Conservation (phyloP, 2,797 vertebrate species). For the Liasis olivaceus region DNA sequence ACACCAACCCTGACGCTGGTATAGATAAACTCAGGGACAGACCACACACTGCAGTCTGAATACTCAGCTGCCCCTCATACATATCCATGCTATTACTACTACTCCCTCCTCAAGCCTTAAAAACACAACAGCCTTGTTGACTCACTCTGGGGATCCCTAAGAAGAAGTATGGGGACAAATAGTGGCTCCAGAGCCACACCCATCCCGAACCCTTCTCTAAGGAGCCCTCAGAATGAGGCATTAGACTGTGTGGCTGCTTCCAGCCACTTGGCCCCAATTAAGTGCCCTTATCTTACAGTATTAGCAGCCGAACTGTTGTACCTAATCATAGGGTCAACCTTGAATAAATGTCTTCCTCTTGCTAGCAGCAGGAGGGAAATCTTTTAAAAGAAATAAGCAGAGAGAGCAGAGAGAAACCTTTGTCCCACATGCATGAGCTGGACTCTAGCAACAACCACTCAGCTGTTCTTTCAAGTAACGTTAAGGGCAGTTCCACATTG, state of each 20-base stretch:
- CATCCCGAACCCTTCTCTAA: neutral
- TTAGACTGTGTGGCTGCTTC: neutral
- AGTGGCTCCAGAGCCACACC: neutral
- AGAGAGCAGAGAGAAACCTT: neutral
- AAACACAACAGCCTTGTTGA: too few species aligned
- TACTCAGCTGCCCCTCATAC: too few species aligned
- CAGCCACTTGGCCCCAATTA: neutral
- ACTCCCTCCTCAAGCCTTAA: too few species aligned
- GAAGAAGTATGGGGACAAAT: neutral
- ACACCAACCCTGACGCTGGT: too few species aligned
- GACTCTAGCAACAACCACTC: neutral
- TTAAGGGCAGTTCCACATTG: neutral
- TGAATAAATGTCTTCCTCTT: neutral
- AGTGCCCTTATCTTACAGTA: too few species aligned
- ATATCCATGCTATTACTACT: too few species aligned
- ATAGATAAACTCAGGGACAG: too few species aligned
- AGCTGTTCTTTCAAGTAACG: neutral
- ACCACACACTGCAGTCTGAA: too few species aligned
- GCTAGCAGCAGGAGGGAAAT: neutral
- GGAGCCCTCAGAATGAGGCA: neutral
- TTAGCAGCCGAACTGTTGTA: neutral
- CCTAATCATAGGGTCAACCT: neutral
- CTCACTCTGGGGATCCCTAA: too few species aligned
- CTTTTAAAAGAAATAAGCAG: neutral
- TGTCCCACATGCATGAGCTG: neutral